Conservation (phyloP, 2,797 vertebrate genomes). For the Leontocebus nigricollis region DNA sequence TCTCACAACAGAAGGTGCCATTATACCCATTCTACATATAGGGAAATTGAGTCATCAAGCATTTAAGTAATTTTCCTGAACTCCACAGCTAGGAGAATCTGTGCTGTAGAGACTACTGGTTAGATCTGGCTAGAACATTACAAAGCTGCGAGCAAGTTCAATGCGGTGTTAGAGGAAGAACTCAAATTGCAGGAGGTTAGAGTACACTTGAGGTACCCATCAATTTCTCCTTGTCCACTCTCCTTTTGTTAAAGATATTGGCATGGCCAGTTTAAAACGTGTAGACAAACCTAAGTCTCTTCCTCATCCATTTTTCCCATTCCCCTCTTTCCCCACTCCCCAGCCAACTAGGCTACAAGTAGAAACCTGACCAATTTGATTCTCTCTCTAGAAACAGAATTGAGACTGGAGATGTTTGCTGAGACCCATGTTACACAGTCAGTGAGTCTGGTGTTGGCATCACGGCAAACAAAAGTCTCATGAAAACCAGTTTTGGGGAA, state of each 20-base stretch:
- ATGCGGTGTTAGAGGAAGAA: not conserved
- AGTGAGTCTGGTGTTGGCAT: not conserved
- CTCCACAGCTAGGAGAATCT: not conserved
- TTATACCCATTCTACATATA: not conserved
- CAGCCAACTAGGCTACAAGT: not conserved
- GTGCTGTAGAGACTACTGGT: not conserved
- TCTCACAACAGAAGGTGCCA: not conserved
- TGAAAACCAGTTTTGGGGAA: not conserved
- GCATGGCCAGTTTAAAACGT: not conserved
- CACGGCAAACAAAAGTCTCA: not conserved
- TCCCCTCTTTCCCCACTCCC: not conserved
- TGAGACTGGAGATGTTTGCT: not conserved
- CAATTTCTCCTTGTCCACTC: not conserved
- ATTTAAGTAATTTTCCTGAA: not conserved
- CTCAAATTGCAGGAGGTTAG: not conserved
- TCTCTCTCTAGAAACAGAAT: not conserved
- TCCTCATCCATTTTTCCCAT: not conserved
- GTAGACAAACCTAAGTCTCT: not conserved
- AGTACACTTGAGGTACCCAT: not conserved
- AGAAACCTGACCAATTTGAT: not conserved
- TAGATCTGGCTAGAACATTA: not conserved
- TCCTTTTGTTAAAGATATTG: not conserved
- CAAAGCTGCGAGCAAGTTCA: not conserved
- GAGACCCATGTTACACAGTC: not conserved
- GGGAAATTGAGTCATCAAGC: not conserved